phyloP scores from a whole-genome alignment of 2,113 vertebrate species.

The Osmerus mordax region DNA sequence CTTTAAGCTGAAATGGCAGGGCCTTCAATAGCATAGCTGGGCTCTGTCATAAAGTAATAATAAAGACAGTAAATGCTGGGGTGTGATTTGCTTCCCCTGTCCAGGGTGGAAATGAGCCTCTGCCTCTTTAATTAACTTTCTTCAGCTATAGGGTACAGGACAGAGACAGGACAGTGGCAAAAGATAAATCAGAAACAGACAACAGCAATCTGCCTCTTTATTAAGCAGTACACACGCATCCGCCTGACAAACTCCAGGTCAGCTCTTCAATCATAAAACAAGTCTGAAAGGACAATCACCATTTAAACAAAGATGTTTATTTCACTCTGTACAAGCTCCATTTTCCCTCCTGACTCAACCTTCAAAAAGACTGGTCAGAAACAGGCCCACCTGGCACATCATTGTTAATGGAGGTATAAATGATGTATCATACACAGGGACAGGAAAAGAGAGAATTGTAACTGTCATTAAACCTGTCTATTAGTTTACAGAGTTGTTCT shows the following conservation, averaged over 20 bases:
- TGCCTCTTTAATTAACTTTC: slow-evolving; percentile 66
- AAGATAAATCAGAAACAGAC: slow-evolving; percentile 65
- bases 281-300: slow-evolving; percentile 37
- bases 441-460: not conserved
- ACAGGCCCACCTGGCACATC: not conserved
- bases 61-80: slow-evolving; percentile 47
- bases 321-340: slow-evolving; percentile 11
- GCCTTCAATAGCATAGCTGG: slow-evolving; percentile 8
- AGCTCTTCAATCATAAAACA: slow-evolving; percentile 57
- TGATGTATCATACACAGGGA: not conserved
- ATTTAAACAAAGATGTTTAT: slow-evolving; percentile 29
- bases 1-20: not conserved
- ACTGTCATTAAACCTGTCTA: slow-evolving; percentile 1
- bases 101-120: slow-evolving; percentile 42
- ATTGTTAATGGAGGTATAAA: too few relatives aligned
- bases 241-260: slow-evolving; percentile 49
- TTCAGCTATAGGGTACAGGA: slow-evolving; percentile 13
- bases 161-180: slow-evolving; percentile 50
- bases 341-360: too few relatives aligned
- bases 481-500: not conserved
- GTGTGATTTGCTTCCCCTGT: slow-evolving; percentile 60
- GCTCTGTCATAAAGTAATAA: slow-evolving; percentile 50
- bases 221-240: slow-evolving; percentile 37
- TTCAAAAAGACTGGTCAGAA: not conserved
- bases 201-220: slow-evolving; percentile 66